Percentiles rank a stretch among this genome's conserved stretches.
Evolutionary conservation across 2,113 vertebrate genomes (phyloP).

Genomic region (Myocastor coypus): DNA sequence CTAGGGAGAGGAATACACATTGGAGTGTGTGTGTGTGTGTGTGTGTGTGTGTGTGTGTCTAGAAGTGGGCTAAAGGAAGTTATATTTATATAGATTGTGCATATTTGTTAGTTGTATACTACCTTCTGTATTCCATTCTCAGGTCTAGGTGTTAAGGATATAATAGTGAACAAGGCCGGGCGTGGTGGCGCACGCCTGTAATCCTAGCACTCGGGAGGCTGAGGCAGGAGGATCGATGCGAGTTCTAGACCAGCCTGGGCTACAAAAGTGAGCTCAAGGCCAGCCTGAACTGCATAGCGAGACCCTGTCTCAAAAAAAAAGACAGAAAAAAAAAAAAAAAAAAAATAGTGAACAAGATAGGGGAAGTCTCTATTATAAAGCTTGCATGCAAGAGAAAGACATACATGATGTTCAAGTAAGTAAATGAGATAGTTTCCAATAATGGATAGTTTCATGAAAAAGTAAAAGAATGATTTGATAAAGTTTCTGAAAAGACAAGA

Average conservation of each 20-base stretch:
- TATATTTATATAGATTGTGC: conserved; percentile 42
- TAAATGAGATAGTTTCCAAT: conserved; percentile 63
- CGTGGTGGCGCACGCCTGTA: too few relatives aligned
- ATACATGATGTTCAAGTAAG: conserved; percentile 48
- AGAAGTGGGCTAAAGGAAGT: background rate
- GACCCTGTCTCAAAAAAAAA: too few relatives aligned
- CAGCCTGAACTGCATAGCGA: too few relatives aligned
- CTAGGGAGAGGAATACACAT: conserved; percentile 38
- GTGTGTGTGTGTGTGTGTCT: conserved; percentile 2
- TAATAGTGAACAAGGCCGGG: too few relatives aligned
- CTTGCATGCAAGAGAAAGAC: conserved; percentile 49
- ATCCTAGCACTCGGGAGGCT: too few relatives aligned
- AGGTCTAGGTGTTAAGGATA: conserved; percentile 22
- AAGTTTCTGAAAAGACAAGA: conserved; percentile 48
- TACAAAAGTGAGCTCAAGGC: too few relatives aligned
- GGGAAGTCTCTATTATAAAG: conserved; percentile 29
- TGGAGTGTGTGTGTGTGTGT: conserved; percentile 20
- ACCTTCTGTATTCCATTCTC: background rate
- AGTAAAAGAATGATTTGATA: conserved; percentile 22
- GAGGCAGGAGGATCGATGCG: too few relatives aligned
- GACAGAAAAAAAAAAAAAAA: too few relatives aligned
- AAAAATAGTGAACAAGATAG: conserved; percentile 20
- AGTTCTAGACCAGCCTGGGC: too few relatives aligned
- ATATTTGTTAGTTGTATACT: background rate
- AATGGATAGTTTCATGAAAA: conserved; percentile 41